phyloP scores from a whole-genome alignment of 2,113 vertebrate genomes.

The Ranitomeya imitator region DNA sequence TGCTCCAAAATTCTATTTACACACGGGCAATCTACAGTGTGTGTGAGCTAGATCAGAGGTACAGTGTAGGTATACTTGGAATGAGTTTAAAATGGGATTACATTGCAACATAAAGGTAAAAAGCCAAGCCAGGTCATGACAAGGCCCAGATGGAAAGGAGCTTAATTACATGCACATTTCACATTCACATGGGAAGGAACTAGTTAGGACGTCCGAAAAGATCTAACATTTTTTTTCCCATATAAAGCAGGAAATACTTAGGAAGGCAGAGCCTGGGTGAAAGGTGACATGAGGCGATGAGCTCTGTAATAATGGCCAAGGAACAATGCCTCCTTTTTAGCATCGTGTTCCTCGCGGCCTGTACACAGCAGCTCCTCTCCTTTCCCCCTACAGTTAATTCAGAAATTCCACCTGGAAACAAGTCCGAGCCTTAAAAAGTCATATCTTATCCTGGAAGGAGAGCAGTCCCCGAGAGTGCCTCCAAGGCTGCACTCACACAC shows the following conservation, averaged over 20 bases:
- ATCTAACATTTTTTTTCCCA: neutral
- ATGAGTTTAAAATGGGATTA: neutral
- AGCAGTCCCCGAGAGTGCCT: no score
- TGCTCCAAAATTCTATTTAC: no score
- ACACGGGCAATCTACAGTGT: no score
- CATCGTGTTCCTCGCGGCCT: neutral
- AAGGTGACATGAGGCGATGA: constrained; percentile 30
- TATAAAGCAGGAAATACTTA: constrained; percentile 29
- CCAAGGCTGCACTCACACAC: no score
- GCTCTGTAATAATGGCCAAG: constrained; percentile 2
- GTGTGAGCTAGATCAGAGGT: neutral
- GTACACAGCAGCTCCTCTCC: neutral
- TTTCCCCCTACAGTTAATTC: constrained; percentile 12
- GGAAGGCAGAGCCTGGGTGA: neutral
- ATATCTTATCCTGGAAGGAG: no score
- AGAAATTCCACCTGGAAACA: constrained; percentile 45
- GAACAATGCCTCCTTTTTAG: neutral
- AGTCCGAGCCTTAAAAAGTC: neutral
- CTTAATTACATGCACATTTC: constrained; percentile 11
- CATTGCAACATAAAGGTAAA: neutral
- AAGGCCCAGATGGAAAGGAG: constrained; percentile 13
- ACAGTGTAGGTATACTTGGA: neutral
- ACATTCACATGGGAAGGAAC: constrained; percentile 17
- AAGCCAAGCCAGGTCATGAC: neutral
- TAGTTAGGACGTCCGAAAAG: neutral